Base-by-base conservation (phyloP, 2,888 invertebrate species). In the Stenoptilia bipunctidactyla region DNA sequence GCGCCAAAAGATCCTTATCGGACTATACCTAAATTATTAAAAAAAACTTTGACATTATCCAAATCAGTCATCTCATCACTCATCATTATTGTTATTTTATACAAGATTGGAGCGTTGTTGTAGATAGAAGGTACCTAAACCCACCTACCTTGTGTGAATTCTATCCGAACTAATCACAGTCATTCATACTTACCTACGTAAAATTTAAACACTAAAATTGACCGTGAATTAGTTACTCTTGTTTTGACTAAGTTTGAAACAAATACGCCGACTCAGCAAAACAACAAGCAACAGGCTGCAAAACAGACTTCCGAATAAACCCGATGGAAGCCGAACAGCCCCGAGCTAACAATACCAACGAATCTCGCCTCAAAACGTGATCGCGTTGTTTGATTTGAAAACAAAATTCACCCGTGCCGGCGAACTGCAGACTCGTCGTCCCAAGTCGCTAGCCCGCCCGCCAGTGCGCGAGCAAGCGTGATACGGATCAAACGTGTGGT, bases 401-500 rank as follows among this genome's bases (percentile, higher is more conserved):
- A 77, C 67, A 76, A 77, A 76, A 73, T 70, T 55, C 68, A 69
- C 64, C 62, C 47, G 42, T 40, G 8, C 27, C 10, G 13, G 10
- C 38, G 42, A 40, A 37, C 41, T 33, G 37, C 36, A 15, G 33
- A 40, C 33, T 40, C 38, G 39, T 41, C 27, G 13, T 10, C 15
- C 13, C 15, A 35, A 13, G 35, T 56, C 58, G 63, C 57, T 53
- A 55, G 52, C 45, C 44, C 40, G 46, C 46, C 44, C 43, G 15
- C 39, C 83, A 85, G 85, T 86, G 75, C 82, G 83, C 84, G 75
- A 80, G 79, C 76, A 69, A 80, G 83, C 85, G 85, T 84, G 75
- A 77, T 84, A 79, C 80, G 84, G 82, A 79, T 76, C 79, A 79
- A 74, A 79, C 82, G 85, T 77, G 84, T 74, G 83, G 83, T 82